These are phyloP conservation scores for Hemitrygon akajei DNA, from an alignment of 2,797 vertebrate species.

Conservation along the genomic window DNA sequence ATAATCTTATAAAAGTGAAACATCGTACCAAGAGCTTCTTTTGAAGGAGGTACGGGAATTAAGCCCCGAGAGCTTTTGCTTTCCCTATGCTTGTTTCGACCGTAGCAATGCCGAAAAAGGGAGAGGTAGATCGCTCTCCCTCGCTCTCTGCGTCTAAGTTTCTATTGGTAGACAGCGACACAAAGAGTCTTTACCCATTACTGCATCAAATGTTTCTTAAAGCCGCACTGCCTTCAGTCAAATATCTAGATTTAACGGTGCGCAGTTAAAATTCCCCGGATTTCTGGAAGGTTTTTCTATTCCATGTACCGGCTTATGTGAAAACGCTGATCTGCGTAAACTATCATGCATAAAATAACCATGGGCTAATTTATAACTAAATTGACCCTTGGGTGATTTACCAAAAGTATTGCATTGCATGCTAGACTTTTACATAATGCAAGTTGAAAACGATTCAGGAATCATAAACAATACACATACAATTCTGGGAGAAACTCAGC, in stretches of 20 bases:
- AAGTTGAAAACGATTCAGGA: no score
- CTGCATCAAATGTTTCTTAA: slow-evolving; percentile 6
- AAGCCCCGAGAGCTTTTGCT: no score
- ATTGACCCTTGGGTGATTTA: background rate
- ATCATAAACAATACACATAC: no score
- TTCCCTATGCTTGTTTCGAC: background rate
- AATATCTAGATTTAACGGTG: background rate
- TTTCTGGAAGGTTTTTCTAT: no score
- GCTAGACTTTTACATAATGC: background rate
- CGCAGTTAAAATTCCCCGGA: background rate
- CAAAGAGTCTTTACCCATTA: slow-evolving; percentile 47
- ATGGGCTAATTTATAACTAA: background rate
- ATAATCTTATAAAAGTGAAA: background rate
- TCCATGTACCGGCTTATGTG: no score
- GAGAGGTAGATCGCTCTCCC: slow-evolving; percentile 62
- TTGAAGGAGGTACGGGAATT: no score
- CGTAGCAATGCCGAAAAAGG: slow-evolving; percentile 42
- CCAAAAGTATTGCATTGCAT: background rate
- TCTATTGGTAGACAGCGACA: slow-evolving; percentile 53
- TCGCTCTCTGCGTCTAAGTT: slow-evolving; percentile 52
- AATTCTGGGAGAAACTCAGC: no score
- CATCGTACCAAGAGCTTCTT: background rate
- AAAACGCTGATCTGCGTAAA: background rate
- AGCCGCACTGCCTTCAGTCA: background rate
- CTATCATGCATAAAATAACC: no score